phyloP scores from a whole-genome alignment of 2,888 invertebrate species.

The Scaptomyza flava region DNA sequence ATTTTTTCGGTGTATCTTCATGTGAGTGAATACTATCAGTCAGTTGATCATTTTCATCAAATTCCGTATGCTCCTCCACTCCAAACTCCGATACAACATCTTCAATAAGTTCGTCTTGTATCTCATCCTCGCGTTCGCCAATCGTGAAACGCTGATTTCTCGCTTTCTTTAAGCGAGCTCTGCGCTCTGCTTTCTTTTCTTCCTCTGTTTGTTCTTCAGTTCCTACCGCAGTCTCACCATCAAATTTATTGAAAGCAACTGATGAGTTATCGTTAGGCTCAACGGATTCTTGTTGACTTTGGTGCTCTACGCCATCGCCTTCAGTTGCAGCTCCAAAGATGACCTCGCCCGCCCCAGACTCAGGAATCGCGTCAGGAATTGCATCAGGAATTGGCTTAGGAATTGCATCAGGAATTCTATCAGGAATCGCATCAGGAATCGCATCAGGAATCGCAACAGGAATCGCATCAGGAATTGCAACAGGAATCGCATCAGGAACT shows the following conservation, averaged over 20 bases:
- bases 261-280: not conserved
- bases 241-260: not conserved
- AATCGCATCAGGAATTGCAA: too few relatives aligned
- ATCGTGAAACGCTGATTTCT: slow-evolving; percentile 12
- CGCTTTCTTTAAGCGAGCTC: slow-evolving; percentile 3
- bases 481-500: not conserved
- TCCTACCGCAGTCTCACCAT: not conserved
- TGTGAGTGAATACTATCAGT: not conserved
- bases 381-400: too few relatives aligned
- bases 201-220: not conserved
- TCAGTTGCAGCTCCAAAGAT: not conserved
- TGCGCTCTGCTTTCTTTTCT: slow-evolving; percentile 6
- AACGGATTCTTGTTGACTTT: not conserved
- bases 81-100: not conserved
- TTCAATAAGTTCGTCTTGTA: not conserved
- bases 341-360: not conserved
- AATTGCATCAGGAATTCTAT: too few relatives aligned
- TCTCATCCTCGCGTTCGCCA: not conserved
- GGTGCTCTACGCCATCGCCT: too few relatives aligned
- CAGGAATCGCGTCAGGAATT: not conserved
- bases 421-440: not conserved
- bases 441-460: not conserved
- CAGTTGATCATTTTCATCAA: not conserved
- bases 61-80: not conserved
- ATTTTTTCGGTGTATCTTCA: not conserved